Percentiles rank a stretch among this genome's conserved stretches.
phyloP scores from a whole-genome alignment of 2,797 vertebrate genomes.

The Sebastes cheni region DNA sequence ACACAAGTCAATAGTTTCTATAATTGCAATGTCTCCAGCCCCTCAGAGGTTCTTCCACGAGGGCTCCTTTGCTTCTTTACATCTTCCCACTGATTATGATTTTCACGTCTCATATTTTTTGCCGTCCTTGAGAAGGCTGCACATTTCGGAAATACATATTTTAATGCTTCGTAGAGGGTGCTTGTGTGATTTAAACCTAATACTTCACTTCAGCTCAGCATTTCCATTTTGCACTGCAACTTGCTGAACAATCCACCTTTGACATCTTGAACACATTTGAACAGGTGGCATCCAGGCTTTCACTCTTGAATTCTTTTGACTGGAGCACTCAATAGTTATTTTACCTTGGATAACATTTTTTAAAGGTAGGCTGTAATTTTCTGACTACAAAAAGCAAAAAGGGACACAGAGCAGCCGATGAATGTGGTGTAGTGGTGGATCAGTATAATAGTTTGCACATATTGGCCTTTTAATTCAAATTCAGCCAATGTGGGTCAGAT shows the following conservation, averaged over 20 bases:
- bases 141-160: conserved; percentile 24
- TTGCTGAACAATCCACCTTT: neutral
- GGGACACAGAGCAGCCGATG: neutral
- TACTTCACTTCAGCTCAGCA: neutral
- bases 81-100: conserved; percentile 57
- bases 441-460: neutral
- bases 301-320: conserved; percentile 3
- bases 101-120: conserved; percentile 56
- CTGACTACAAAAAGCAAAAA: neutral
- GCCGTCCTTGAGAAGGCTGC: conserved; percentile 25
- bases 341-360: conserved; percentile 3
- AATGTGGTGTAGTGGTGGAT: neutral
- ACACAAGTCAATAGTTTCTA: conserved; percentile 88
- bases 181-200: conserved; percentile 12
- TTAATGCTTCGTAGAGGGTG: neutral
- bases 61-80: conserved; percentile 51
- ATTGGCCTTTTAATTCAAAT: neutral
- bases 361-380: neutral
- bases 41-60: conserved; percentile 66
- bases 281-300: neutral
- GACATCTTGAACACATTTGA: neutral
- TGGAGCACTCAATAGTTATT: neutral
- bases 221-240: neutral
- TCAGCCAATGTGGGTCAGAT: neutral
- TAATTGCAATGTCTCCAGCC: conserved; percentile 84